Base-by-base conservation (phyloP, 2,888 invertebrate genomes). In the Tetragonisca angustula region DNA sequence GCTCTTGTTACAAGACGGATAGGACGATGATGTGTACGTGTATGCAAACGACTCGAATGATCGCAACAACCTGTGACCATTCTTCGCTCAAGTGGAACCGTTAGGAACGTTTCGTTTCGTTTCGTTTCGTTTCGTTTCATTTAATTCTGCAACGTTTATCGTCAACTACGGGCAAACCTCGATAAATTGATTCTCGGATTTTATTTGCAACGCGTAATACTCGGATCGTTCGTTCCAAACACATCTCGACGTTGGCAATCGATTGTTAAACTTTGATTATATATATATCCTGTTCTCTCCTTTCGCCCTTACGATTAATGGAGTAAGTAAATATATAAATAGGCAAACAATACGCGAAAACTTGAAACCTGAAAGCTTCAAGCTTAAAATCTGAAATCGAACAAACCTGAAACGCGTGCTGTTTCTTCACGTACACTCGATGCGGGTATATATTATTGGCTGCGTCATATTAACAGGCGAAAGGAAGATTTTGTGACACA, bases 1-100 rank as follows among this genome's bases (percentile, higher is more conserved):
- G 15, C 61, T 59, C 74, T 52, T 59, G 56, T 64, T 54, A 9
- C 13, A 68, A 59, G 71, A 61, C 13, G 52, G 61, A 56, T 32
- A 49, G 27, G 62, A 62, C 11, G 36, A 52, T 32, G 52, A 43
- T 9, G 43, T 9, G 43, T 43, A 43, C 43, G n/a, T 49, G n/a
- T 54, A 50, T 50, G 56, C 21, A 43, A 24, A 56, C 65, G 36
- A 43, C 43, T 49, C 27, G 21, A 67, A 54, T 15, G 75, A 67
- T 75, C 62, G 73, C 27, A 19, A 64, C 50, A 19, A n/a, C n/a
- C 11, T 19, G 52, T 17, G n/a, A 36, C 15, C n/a, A 61, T 36
- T 36, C 50, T 21, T 36, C 2, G 13, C 36, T 50, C 17, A 62
- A 62, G 15, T 5, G n/a, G 1, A 17, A 62, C 2, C 32, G 11